Percentiles rank a stretch among this genome's conserved stretches.
phyloP scores from a whole-genome alignment of 2,797 vertebrate species.

The Calcarius lapponicus region DNA sequence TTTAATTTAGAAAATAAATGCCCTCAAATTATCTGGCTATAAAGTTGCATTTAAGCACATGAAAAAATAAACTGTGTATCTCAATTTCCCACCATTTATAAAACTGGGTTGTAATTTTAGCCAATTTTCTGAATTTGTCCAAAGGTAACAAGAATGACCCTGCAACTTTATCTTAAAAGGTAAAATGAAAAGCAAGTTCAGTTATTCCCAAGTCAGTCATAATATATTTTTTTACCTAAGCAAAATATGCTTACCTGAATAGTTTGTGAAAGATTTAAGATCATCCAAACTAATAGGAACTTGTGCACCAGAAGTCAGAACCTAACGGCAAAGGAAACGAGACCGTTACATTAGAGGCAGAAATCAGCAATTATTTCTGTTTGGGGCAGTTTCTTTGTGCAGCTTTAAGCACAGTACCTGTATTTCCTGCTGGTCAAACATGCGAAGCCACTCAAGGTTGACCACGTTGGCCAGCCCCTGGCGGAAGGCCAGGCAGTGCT shows the following conservation, averaged over 20 bases:
- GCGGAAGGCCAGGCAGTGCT: constrained; percentile 93
- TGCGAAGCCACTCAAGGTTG: constrained; percentile 96
- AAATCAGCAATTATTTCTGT: neutral
- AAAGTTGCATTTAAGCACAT: neutral
- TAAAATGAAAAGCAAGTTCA: neutral
- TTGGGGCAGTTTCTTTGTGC: neutral
- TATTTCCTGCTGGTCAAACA: constrained; percentile 99
- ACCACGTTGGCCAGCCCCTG: constrained; percentile 96
- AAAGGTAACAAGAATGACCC: neutral
- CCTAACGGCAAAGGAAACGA: constrained; percentile 71
- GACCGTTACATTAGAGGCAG: neutral
- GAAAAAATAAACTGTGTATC: neutral
- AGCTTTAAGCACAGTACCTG: constrained; percentile 79
- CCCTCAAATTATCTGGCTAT: neutral
- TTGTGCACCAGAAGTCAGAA: constrained; percentile 95
- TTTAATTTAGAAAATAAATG: neutral
- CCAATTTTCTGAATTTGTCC: neutral
- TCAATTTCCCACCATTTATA: neutral
- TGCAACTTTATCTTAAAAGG: neutral
- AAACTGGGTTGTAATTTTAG: neutral
- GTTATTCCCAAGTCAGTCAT: neutral
- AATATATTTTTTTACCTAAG: neutral
- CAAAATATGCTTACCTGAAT: constrained; percentile 84
- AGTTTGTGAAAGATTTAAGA: constrained; percentile 96
- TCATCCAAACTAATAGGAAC: constrained; percentile 96